phyloP scores from a whole-genome alignment of 2,888 invertebrate species.

The Pantelozetes paolii region DNA sequence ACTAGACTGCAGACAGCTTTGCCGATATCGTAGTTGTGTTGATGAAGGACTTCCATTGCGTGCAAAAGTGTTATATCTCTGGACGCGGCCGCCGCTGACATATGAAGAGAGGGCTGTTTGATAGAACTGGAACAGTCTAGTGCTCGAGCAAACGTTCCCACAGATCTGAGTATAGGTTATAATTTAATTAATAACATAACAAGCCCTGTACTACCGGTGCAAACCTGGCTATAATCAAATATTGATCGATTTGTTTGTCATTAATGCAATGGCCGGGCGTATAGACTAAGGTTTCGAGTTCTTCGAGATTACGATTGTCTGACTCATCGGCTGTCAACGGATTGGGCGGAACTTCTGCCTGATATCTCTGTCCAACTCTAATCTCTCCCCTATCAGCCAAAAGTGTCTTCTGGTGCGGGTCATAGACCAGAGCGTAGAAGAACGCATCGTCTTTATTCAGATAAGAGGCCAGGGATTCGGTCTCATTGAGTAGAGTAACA shows the following conservation, averaged over 20 bases:
- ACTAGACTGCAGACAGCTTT: conserved; percentile 86
- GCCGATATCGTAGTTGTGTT: conserved; percentile 84
- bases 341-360: conserved; percentile 78
- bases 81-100: conserved; percentile 98
- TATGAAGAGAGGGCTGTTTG: conserved; percentile 95
- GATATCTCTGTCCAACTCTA: conserved; percentile 84
- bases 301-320: conserved; percentile 67
- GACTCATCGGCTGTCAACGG: conserved; percentile 55
- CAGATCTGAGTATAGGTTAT: conserved; percentile 58
- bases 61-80: conserved; percentile 95
- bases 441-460: conserved; percentile 97
- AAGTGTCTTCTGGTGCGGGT: conserved; percentile 97
- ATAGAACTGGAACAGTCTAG: conserved; percentile 97
- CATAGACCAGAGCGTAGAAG: conserved; percentile 99
- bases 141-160: conserved; percentile 97
- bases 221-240: conserved; percentile 71
- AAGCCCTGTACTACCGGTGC: conserved; percentile 34
- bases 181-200: conserved; percentile 53
- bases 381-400: conserved; percentile 98
- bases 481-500: conserved; percentile 97
- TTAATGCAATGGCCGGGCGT: conserved; percentile 83
- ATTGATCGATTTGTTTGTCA: conserved; percentile 97
- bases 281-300: conserved; percentile 89
- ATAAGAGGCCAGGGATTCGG: conserved; percentile 92
- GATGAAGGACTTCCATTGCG: conserved; percentile 95